Percentiles rank a stretch among this genome's conserved stretches.
Evolutionary conservation across 1,140 invertebrate species (phyloP).

Genomic region (Drosophila pandora): DNA sequence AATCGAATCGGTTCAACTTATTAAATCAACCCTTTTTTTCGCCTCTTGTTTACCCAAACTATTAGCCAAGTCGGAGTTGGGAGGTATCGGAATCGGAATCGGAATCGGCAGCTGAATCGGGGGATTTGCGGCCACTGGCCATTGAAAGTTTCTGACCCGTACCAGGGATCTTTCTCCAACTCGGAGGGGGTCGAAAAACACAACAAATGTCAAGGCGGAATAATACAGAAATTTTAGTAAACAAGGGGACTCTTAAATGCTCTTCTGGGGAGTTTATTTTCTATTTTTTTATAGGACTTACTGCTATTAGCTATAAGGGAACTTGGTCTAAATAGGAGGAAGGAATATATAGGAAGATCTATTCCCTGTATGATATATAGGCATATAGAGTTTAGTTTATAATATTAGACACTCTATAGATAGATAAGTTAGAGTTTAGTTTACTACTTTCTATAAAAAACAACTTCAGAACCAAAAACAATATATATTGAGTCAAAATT

Average conservation of each 20-base stretch:
- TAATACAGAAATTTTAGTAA: neutral
- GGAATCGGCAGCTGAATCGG: conserved; percentile 20
- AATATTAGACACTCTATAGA: no score
- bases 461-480: no score
- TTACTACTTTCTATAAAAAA: no score
- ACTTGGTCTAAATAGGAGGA: no score
- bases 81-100: neutral
- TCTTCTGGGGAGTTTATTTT: neutral
- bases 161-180: neutral
- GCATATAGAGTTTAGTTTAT: no score
- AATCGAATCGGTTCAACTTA: conserved; percentile 69
- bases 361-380: no score
- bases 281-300: no score
- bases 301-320: no score
- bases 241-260: neutral
- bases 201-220: neutral
- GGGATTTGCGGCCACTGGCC: conserved; percentile 69
- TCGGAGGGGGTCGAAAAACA: conserved; percentile 3
- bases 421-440: no score
- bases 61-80: conserved; percentile 42
- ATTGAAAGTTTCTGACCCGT: conserved; percentile 55
- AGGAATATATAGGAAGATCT: no score
- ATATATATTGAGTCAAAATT: no score
- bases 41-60: conserved; percentile 73
- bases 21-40: conserved; percentile 69